Percentiles rank a stretch among this genome's conserved stretches.
Evolutionary conservation across 2,797 vertebrate genomes (phyloP).

Genomic region (Chanos chanos): DNA sequence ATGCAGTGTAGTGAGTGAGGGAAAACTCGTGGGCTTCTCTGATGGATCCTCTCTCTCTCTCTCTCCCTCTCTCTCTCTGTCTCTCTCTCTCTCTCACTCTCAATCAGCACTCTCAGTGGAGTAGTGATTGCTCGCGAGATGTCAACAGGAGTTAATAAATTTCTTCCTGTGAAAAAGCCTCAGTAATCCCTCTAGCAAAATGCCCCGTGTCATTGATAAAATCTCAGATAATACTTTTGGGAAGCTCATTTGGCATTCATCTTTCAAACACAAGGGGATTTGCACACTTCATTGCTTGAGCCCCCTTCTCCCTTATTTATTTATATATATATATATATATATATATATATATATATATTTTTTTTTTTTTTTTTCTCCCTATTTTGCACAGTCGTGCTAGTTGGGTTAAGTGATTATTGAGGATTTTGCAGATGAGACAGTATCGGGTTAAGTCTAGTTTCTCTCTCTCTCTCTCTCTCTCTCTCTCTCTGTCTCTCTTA

Average conservation of each 20-base stretch:
- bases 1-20: not conserved
- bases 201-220: slow-evolving; percentile 61
- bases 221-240: slow-evolving; percentile 60
- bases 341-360: too few species aligned
- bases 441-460: slow-evolving; percentile 60
- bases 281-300: slow-evolving; percentile 62
- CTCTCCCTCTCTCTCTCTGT: not conserved
- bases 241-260: slow-evolving; percentile 53
- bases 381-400: slow-evolving; percentile 54
- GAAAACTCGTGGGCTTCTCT: not conserved
- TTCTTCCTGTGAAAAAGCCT: slow-evolving; percentile 61
- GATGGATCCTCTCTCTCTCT: not conserved
- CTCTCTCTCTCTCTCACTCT: not conserved
- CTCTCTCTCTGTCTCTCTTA: slow-evolving; percentile 34
- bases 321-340: too few species aligned
- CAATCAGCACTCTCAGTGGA: not conserved
- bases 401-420: slow-evolving; percentile 63
- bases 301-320: slow-evolving; percentile 46
- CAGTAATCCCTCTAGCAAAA: slow-evolving; percentile 67
- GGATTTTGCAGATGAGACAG: slow-evolving; percentile 61
- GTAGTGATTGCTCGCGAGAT: slow-evolving; percentile 54
- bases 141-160: slow-evolving; percentile 72
- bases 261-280: slow-evolving; percentile 61
- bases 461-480: not conserved
- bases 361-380: too few species aligned